phyloP scores from a whole-genome alignment of 2,888 invertebrate genomes.

The Carabus problematicus region DNA sequence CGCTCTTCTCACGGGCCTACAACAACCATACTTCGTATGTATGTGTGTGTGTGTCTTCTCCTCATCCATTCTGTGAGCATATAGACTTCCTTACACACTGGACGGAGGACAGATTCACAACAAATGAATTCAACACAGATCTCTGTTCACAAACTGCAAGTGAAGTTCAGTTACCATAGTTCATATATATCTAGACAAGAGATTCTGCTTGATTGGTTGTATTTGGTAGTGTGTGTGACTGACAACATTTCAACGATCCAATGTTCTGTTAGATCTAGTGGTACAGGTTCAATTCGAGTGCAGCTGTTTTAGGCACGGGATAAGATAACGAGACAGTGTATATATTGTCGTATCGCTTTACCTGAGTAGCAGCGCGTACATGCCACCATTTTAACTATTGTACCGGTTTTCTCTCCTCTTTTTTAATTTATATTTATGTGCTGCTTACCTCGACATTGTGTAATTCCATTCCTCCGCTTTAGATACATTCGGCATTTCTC shows the following conservation, averaged over 20 bases:
- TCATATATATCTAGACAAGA: too few relatives aligned
- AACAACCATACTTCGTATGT: background rate
- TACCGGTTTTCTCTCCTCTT: conserved; percentile 33
- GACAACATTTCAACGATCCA: too few relatives aligned
- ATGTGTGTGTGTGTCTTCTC: too few relatives aligned
- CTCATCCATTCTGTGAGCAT: too few relatives aligned
- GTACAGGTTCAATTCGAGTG: background rate
- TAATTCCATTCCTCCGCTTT: conserved; percentile 23
- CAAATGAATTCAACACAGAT: too few relatives aligned
- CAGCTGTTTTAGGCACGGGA: conserved; percentile 16
- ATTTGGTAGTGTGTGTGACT: too few relatives aligned
- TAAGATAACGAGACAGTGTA: conserved; percentile 10
- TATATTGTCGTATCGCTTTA: conserved; percentile 33
- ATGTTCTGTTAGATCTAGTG: background rate
- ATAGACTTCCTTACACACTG: too few relatives aligned
- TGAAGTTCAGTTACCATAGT: too few relatives aligned
- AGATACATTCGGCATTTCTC: conserved; percentile 33
- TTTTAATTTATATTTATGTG: conserved; percentile 39
- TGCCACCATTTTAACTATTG: conserved; percentile 42
- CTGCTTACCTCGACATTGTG: conserved; percentile 33
- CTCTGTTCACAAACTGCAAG: too few relatives aligned
- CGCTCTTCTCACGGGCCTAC: too few relatives aligned
- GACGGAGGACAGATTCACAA: too few relatives aligned
- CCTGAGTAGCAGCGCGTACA: conserved; percentile 34
- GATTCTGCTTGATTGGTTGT: too few relatives aligned